These are phyloP conservation scores for Pipra filicauda DNA, from an alignment of 2,113 vertebrate species.

Conservation along the genomic window DNA sequence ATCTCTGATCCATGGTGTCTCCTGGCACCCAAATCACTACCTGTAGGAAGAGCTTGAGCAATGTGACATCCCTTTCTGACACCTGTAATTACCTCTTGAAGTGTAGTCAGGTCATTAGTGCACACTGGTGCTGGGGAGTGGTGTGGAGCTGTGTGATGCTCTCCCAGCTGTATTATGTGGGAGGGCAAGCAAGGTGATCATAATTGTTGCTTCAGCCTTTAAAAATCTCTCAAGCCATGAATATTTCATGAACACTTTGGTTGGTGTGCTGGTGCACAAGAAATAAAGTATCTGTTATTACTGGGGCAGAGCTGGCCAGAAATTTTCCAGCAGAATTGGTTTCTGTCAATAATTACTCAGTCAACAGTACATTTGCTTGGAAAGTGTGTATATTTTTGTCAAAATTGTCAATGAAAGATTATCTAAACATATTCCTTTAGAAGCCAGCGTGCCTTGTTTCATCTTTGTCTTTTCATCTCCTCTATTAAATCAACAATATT, in stretches of 20 bases:
- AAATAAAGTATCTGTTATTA: not conserved
- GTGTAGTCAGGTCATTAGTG: not conserved
- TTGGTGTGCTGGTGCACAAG: not conserved
- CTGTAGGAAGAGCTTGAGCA: not conserved
- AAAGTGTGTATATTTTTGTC: not conserved
- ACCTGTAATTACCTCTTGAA: not conserved
- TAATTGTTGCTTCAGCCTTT: slow-evolving; percentile 18
- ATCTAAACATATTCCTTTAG: not conserved
- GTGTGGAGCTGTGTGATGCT: not conserved
- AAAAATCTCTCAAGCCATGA: not conserved
- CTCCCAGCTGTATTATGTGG: not conserved
- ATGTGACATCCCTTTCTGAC: not conserved
- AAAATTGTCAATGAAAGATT: not conserved
- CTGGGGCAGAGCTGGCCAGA: not conserved
- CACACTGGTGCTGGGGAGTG: accelerated
- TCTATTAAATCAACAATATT: not conserved
- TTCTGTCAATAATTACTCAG: slow-evolving; percentile 39
- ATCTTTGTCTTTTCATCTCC: not conserved
- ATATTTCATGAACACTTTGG: not conserved
- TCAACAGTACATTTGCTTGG: not conserved
- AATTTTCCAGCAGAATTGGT: not conserved
- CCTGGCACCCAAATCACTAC: not conserved
- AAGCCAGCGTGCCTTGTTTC: not conserved
- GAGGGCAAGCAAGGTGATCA: not conserved
- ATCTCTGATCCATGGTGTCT: not conserved